Percentiles rank a stretch among this genome's conserved stretches.
phyloP scores from a whole-genome alignment of 2,797 vertebrate species.

The Mus spretus region DNA sequence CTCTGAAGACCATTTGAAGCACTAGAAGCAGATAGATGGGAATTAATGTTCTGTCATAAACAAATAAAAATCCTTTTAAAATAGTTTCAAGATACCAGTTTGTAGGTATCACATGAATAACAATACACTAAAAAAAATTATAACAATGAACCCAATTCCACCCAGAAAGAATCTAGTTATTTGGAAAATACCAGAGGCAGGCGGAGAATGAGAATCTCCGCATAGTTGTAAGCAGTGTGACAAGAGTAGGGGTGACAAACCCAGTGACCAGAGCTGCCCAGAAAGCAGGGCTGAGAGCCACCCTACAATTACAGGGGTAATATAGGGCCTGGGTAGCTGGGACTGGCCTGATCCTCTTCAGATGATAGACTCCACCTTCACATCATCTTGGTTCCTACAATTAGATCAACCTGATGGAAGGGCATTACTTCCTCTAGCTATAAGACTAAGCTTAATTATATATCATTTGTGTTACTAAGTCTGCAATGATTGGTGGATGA shows the following conservation, averaged over 20 bases:
- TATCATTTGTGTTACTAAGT: slow-evolving; percentile 2
- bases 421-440: not conserved
- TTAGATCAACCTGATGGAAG: slow-evolving; percentile 2
- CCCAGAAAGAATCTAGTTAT: not conserved
- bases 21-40: not conserved
- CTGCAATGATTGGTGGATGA: not conserved
- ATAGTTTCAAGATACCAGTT: not conserved
- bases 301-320: not conserved
- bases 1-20: not conserved
- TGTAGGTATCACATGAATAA: not conserved
- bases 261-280: not conserved
- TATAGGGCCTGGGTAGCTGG: not conserved
- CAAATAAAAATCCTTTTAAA: not conserved
- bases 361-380: not conserved
- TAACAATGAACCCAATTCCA: not conserved
- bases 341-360: not conserved
- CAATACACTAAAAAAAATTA: slow-evolving; percentile 1
- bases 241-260: not conserved
- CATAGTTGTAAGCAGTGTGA: not conserved
- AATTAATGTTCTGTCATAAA: not conserved
- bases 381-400: slow-evolving; percentile 12
- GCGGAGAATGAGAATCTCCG: not conserved
- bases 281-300: not conserved
- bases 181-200: slow-evolving; percentile 46
- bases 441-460: not conserved